Evolutionary conservation across 1,140 invertebrate genomes (phyloP).

Genomic region (Ips nitidus): DNA sequence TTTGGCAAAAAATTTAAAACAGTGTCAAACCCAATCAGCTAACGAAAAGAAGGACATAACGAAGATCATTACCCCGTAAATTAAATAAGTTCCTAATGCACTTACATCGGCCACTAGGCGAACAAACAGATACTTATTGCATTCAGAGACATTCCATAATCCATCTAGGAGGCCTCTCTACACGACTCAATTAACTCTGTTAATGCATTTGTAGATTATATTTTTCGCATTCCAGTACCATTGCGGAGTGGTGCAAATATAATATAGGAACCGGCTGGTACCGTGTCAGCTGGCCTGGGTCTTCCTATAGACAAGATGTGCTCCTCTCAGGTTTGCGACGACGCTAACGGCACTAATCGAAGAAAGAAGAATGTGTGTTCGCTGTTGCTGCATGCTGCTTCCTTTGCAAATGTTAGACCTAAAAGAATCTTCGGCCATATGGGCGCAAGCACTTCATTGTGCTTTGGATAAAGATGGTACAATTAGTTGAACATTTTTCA

Average conservation of each 20-base stretch:
- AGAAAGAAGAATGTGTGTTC: conserved; percentile 16
- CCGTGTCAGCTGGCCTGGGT: conserved; percentile 26
- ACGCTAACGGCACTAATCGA: conserved; percentile 25
- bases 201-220: conserved; percentile 31
- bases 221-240: conserved; percentile 30
- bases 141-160: conserved; percentile 11
- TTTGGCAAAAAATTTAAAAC: too few relatives aligned
- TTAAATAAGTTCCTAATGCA: too few relatives aligned
- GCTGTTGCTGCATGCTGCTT: conserved; percentile 3
- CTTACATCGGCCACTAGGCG: too few relatives aligned
- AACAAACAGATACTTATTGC: too few relatives aligned
- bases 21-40: too few relatives aligned
- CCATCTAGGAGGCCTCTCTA: conserved; percentile 5
- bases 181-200: conserved; percentile 26
- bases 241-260: conserved; percentile 14
- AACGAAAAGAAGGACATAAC: too few relatives aligned
- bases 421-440: conserved; percentile 9
- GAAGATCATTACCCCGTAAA: too few relatives aligned
- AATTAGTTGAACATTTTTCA: not conserved
- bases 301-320: conserved; percentile 36
- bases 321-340: conserved; percentile 5
- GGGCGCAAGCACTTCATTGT: not conserved
- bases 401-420: conserved; percentile 23
- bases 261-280: conserved; percentile 19
- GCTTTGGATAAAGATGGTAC: not conserved